A percentile compares a stretch with the other conserved stretches of the same genome.
phyloP scores from a whole-genome alignment of 1,140 invertebrate species.

The Euborellia annulipes region DNA sequence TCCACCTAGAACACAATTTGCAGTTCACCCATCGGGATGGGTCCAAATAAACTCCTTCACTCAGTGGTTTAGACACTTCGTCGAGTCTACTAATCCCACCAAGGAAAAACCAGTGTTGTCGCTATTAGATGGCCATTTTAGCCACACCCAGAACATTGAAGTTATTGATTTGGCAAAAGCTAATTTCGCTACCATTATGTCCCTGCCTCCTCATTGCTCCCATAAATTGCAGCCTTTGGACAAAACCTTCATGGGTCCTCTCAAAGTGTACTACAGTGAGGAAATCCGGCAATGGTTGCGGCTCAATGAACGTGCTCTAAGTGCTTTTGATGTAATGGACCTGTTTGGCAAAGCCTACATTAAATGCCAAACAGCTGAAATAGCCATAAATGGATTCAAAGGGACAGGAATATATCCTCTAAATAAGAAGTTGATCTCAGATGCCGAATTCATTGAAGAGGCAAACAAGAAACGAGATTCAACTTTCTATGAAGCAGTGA shows the following conservation, averaged over 20 bases:
- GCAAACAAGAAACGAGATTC: neutral
- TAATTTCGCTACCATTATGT: constrained; percentile 3
- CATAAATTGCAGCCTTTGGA: constrained; percentile 27
- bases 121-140: constrained; percentile 19
- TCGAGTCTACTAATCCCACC: constrained; percentile 11
- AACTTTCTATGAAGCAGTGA: neutral
- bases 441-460: constrained; percentile 4
- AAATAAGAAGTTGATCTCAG: constrained; percentile 14
- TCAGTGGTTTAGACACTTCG: constrained; percentile 25
- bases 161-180: constrained; percentile 3
- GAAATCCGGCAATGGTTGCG: constrained; percentile 20
- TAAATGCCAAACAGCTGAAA: constrained; percentile 11
- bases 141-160: constrained; percentile 8
- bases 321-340: constrained; percentile 7
- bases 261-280: constrained; percentile 24
- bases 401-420: constrained; percentile 16
- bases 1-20: constrained; percentile 15
- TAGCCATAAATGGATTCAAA: constrained; percentile 14
- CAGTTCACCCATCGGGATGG: constrained; percentile 20
- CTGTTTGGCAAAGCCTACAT: constrained; percentile 10
- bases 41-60: constrained; percentile 21
- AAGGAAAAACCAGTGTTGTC: constrained; percentile 16
- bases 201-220: constrained; percentile 21
- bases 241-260: constrained; percentile 22
- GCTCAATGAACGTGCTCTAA: constrained; percentile 1